Conservation (phyloP, 2,797 vertebrate species). For the Channallabes apus region DNA sequence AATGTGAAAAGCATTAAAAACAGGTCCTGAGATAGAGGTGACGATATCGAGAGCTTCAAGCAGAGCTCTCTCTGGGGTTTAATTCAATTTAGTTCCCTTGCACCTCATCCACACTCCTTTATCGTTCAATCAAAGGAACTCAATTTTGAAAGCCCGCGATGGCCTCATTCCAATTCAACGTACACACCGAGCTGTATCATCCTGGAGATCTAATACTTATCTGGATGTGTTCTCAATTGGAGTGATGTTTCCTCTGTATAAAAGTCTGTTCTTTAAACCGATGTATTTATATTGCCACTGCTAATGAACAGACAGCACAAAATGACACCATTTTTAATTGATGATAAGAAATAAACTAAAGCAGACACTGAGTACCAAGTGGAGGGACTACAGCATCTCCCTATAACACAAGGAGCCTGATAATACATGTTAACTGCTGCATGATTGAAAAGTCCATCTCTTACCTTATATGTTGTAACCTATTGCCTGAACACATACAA, state of each 20-base stretch:
- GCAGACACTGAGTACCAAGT: background rate
- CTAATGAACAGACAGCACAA: background rate
- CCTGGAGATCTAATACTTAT: slow-evolving; percentile 11
- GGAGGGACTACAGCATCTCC: background rate
- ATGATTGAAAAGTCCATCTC: too few species aligned
- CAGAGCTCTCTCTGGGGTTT: slow-evolving; percentile 18
- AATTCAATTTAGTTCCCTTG: slow-evolving; percentile 42
- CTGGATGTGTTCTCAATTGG: slow-evolving; percentile 7
- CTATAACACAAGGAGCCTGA: background rate
- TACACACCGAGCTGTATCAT: background rate
- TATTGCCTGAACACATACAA: too few species aligned
- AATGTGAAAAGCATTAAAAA: slow-evolving; percentile 30
- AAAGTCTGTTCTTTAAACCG: background rate
- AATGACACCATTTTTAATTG: background rate
- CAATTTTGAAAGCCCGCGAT: background rate
- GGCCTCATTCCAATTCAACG: slow-evolving; percentile 6
- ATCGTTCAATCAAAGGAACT: slow-evolving; percentile 31
- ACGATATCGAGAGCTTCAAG: slow-evolving; percentile 14
- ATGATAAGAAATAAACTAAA: background rate
- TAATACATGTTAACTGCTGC: background rate
- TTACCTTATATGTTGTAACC: too few species aligned
- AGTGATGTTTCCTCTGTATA: slow-evolving; percentile 20
- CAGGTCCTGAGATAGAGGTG: slow-evolving; percentile 13
- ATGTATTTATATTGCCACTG: slow-evolving; percentile 15
- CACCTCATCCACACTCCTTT: slow-evolving; percentile 11